Conservation (phyloP, 2,888 invertebrate species). For the Lepeophtheirus nordmannii region DNA sequence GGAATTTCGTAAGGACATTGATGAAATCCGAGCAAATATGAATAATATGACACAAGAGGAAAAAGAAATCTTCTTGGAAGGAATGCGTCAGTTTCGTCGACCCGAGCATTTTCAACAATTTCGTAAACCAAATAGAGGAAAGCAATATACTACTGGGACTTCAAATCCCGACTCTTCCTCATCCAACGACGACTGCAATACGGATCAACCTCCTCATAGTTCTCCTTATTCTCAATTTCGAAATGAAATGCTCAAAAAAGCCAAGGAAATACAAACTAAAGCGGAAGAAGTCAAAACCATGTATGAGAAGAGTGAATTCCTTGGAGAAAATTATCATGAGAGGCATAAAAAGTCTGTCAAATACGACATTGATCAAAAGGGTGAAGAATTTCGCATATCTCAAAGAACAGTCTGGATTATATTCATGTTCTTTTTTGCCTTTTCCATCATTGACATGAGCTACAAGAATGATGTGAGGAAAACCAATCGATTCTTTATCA, state of each 20-base stretch:
- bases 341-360: background rate
- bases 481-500: background rate
- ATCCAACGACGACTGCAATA: no score
- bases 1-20: background rate
- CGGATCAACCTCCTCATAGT: no score
- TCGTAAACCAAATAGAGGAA: background rate
- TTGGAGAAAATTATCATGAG: background rate
- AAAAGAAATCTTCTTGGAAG: background rate
- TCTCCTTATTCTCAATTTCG: no score
- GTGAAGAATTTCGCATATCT: background rate
- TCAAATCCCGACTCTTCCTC: no score
- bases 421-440: background rate
- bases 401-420: background rate
- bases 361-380: background rate
- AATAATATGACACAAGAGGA: background rate
- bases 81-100: background rate
- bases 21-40: conserved; percentile 2
- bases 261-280: background rate
- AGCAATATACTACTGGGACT: no score
- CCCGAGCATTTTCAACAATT: background rate
- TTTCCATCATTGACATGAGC: background rate
- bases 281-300: background rate
- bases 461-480: background rate
- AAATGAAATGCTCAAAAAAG: background rate
- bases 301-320: background rate